These are phyloP conservation scores for Psilanteris sp. DNA, from an alignment of 1,140 invertebrate genomes.

Conservation along the genomic window DNA sequence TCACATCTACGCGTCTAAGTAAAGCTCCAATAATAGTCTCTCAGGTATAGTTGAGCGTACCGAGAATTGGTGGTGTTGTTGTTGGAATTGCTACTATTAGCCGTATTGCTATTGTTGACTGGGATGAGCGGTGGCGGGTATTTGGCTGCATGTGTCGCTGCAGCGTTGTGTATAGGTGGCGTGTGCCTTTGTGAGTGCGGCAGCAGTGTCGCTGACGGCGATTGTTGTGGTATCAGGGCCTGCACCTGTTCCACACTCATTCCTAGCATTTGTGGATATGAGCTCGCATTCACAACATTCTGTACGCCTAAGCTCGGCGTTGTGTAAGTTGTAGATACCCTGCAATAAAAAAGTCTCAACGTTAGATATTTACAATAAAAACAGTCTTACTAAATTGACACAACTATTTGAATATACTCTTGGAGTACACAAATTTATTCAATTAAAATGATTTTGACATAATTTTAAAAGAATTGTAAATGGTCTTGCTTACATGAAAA, in stretches of 20 bases:
- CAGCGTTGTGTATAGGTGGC: conserved; percentile 73
- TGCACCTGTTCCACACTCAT: conserved; percentile 77
- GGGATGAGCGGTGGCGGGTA: conserved; percentile 82
- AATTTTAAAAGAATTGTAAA: no score
- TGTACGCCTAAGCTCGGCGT: conserved; percentile 75
- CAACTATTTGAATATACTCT: no score
- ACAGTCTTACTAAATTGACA: no score
- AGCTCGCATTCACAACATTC: conserved; percentile 74
- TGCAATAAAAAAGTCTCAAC: conserved; percentile 69
- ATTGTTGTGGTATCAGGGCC: conserved; percentile 75
- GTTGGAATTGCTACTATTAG: conserved; percentile 51
- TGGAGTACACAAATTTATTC: no score
- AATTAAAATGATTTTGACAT: no score
- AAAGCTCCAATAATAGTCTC: no score
- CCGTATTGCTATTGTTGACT: conserved; percentile 75
- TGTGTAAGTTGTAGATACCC: conserved; percentile 79
- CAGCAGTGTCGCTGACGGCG: conserved; percentile 72
- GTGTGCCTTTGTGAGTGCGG: conserved; percentile 76
- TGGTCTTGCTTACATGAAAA: no score
- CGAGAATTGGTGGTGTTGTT: conserved; percentile 43
- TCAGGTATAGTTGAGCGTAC: conserved; percentile 17
- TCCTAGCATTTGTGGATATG: conserved; percentile 77
- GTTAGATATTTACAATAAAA: conserved; percentile 12
- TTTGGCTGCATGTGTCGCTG: conserved; percentile 73
- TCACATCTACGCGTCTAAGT: no score